A percentile compares a stretch with the other conserved stretches of the same genome.
Conservation (phyloP, 2,113 vertebrate genomes). For the Zootoca vivipara region DNA sequence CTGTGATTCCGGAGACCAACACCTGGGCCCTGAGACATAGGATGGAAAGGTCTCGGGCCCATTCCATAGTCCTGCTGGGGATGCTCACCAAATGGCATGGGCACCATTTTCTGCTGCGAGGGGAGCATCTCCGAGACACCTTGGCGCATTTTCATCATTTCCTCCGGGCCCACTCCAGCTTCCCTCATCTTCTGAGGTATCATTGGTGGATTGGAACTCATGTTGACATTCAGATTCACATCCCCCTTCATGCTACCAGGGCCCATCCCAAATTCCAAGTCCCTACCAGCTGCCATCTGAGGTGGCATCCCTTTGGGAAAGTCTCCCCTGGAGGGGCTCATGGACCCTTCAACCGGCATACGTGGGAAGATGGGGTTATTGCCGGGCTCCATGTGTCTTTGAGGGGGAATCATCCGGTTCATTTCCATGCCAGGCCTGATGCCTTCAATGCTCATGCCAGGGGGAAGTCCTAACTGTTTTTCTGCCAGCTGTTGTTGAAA, state of each 20-base stretch:
- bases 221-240: constrained; percentile 80
- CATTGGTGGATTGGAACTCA: constrained; percentile 89
- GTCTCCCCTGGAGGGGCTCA: constrained; percentile 94
- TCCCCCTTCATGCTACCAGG: constrained; percentile 86
- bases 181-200: constrained; percentile 93
- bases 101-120: constrained; percentile 91
- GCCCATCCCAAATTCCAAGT: constrained; percentile 92
- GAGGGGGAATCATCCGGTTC: constrained; percentile 90
- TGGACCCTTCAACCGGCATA: constrained; percentile 91
- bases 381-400: constrained; percentile 93
- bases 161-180: constrained; percentile 82
- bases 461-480: constrained; percentile 90
- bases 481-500: constrained; percentile 95
- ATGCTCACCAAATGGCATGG: constrained; percentile 89
- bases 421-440: constrained; percentile 85
- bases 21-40: constrained; percentile 87
- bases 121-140: constrained; percentile 87
- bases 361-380: constrained; percentile 90
- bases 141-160: constrained; percentile 90
- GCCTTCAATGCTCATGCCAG: constrained; percentile 88
- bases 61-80: constrained; percentile 92
- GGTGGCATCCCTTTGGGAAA: constrained; percentile 84
- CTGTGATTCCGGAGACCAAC: constrained; percentile 87
- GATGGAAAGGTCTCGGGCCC: constrained; percentile 90
- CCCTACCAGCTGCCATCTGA: constrained; percentile 80